These are phyloP conservation scores for Xylophagus ater DNA, from an alignment of 2,888 invertebrate species.

Conservation along the genomic window DNA sequence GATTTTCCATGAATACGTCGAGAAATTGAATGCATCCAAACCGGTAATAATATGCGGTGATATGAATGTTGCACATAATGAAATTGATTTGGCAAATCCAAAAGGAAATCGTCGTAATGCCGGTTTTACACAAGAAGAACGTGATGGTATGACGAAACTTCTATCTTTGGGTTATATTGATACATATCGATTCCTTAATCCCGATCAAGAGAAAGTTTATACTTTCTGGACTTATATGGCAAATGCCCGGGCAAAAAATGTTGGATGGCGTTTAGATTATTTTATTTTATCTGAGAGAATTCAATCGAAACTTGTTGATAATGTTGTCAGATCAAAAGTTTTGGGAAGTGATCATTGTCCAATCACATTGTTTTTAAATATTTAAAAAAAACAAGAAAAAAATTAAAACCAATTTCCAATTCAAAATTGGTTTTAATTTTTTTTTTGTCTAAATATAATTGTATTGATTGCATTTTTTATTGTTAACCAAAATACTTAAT, in stretches of 20 bases:
- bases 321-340: slow-evolving; percentile 65
- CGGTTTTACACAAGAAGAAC: slow-evolving; percentile 91
- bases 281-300: slow-evolving; percentile 80
- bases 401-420: too few species aligned
- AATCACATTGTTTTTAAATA: slow-evolving; percentile 61
- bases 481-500: too few species aligned
- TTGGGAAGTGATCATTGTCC: slow-evolving; percentile 97
- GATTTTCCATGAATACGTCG: slow-evolving; percentile 65
- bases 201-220: slow-evolving; percentile 69
- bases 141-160: slow-evolving; percentile 79
- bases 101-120: slow-evolving; percentile 86
- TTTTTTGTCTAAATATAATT: too few species aligned
- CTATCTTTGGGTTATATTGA: slow-evolving; percentile 76
- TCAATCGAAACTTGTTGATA: slow-evolving; percentile 68
- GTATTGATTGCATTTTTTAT: too few species aligned
- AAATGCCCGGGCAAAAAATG: slow-evolving; percentile 76
- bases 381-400: too few species aligned
- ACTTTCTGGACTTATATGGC: slow-evolving; percentile 94
- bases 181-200: slow-evolving; percentile 76
- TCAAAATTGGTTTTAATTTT: too few species aligned
- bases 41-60: slow-evolving; percentile 94
- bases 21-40: slow-evolving; percentile 72
- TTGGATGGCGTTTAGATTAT: slow-evolving; percentile 97
- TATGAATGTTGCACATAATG: slow-evolving; percentile 92
- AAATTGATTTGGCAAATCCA: slow-evolving; percentile 93